phyloP scores from a whole-genome alignment of 2,113 vertebrate species.

The Ophthalmolycus amberensis region DNA sequence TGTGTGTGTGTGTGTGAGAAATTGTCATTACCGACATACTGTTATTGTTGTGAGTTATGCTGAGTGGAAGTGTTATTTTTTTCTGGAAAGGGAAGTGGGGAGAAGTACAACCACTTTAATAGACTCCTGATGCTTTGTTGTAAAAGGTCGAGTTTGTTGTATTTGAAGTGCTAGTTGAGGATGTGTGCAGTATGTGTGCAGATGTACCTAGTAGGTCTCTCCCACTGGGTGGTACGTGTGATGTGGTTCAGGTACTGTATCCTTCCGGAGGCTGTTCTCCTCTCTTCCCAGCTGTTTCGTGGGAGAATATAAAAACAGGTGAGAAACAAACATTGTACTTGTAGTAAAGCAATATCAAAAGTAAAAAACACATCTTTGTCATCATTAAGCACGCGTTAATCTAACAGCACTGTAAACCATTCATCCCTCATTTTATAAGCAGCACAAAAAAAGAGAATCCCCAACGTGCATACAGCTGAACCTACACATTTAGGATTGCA shows the following conservation, averaged over 20 bases:
- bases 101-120: constrained; percentile 27
- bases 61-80: constrained; percentile 21
- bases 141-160: constrained; percentile 18
- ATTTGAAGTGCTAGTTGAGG: background rate
- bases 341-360: background rate
- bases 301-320: constrained; percentile 16
- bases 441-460: background rate
- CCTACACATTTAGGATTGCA: background rate
- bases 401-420: background rate
- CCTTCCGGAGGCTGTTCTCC: constrained; percentile 93
- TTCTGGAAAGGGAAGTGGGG: constrained; percentile 34
- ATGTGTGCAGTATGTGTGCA: background rate
- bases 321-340: background rate
- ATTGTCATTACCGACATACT: constrained; percentile 61
- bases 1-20: constrained; percentile 29
- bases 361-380: background rate
- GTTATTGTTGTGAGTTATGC: constrained; percentile 55
- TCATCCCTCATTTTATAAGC: background rate
- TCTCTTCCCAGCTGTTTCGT: constrained; percentile 92
- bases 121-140: background rate
- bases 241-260: constrained; percentile 98
- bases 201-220: constrained; percentile 91
- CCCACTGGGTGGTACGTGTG: constrained; percentile 95
- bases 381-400: background rate
- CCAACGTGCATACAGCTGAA: background rate